Conservation (phyloP, 2,888 invertebrate genomes). For the Rutpela maculata region DNA sequence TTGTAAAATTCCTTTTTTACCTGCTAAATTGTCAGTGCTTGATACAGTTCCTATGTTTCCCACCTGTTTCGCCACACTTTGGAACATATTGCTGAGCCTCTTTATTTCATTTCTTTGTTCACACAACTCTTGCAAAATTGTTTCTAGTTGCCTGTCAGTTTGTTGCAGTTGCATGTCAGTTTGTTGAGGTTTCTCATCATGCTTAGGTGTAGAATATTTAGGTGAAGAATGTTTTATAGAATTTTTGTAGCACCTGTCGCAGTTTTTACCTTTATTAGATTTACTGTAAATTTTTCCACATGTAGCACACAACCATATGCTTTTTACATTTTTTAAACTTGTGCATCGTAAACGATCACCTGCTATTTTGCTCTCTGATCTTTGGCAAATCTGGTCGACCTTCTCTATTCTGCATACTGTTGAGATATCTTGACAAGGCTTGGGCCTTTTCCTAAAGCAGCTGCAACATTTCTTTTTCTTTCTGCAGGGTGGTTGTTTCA, state of each 20-base stretch:
- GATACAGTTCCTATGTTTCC: neutral
- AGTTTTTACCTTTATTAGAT: too few relatives aligned
- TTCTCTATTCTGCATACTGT: neutral
- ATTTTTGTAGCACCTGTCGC: neutral
- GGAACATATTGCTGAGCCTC: conserved; percentile 14
- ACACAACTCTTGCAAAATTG: conserved; percentile 49
- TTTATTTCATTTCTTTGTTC: conserved; percentile 48
- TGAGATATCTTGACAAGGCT: neutral
- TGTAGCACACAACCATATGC: conserved; percentile 23
- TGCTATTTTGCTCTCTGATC: neutral
- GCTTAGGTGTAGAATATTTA: too few relatives aligned
- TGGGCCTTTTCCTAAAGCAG: conserved; percentile 21
- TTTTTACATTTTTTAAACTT: conserved; percentile 5
- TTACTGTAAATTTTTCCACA: conserved; percentile 29
- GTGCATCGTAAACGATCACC: neutral
- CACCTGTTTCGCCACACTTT: neutral
- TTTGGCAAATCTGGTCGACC: neutral
- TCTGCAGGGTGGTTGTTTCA: neutral
- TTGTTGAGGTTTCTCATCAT: too few relatives aligned
- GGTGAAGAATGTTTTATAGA: neutral
- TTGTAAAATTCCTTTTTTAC: neutral
- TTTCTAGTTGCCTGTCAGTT: conserved; percentile 51
- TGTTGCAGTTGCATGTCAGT: conserved; percentile 53
- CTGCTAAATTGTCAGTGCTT: neutral
- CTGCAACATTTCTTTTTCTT: conserved; percentile 1